Base-by-base conservation (phyloP, 2,113 vertebrate genomes). In the Baryphthengus martii region DNA sequence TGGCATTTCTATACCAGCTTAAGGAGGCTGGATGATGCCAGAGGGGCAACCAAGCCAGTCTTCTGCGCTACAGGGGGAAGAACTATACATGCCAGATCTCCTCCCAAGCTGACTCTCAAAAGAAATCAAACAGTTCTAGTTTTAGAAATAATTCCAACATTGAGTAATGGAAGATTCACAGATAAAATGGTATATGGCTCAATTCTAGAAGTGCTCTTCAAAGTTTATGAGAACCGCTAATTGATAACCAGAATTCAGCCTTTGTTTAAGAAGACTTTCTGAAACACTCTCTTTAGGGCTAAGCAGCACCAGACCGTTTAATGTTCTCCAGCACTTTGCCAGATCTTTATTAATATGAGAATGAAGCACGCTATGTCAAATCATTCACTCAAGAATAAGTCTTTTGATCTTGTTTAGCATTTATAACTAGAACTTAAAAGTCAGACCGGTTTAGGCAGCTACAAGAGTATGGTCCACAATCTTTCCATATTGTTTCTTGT, bases 361-460 rank as follows among this genome's bases (percentile, higher is more conserved):
- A 63, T 18, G n/a, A 76, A 75, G 28, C 21, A 39, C 13, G 6
- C 19, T 76, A 6, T 61, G 45, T 87, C 52, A 79, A 82, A 56
- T 61, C 61, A 5, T 82, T 89, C 18, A 10, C 20, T 50, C 81
- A 16, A 90, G 68, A 83, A 55, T 20, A 84, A 42, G 40, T 55
- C 76, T 90, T 95, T 90, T 96, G 83, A 89, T 93, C 76, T 84
- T 76, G 18, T 55, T 86, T 70, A 77, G 21, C 40, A 58, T 92
- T 95, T 95, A 33, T 85, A 75, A 44, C 47, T 55, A 81, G 68
- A 89, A 80, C 42, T 77, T 86, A 74, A 66, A 88, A 92, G 71
- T 83, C 58, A 90, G 39, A 20, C 62, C 73, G 49, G 21, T 66
- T 94, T 88, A 87, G 62, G 47, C 62, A 89, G 44, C 40, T 89